A percentile compares a stretch with the other conserved stretches of the same genome.
phyloP scores from a whole-genome alignment of 2,888 invertebrate genomes.

The Apantesis nais region DNA sequence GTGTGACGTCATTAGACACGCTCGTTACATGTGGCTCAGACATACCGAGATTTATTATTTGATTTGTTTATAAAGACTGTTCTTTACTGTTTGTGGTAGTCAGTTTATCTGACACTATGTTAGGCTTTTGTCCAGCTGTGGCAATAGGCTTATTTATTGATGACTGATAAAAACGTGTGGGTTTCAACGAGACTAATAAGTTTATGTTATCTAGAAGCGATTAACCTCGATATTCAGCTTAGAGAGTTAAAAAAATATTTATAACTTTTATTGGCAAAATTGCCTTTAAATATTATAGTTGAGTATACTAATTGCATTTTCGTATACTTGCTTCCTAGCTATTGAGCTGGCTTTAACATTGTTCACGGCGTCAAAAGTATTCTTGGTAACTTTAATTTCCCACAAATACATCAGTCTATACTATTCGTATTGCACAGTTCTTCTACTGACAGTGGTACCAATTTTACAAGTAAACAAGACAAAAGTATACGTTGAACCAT shows the following conservation, averaged over 20 bases:
- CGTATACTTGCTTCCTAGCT: neutral
- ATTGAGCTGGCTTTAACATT: neutral
- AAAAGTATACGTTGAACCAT: too few relatives aligned
- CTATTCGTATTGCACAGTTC: neutral
- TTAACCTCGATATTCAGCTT: neutral
- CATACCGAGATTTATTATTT: neutral
- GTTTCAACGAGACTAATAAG: neutral
- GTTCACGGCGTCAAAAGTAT: neutral
- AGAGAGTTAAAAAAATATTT: too few relatives aligned
- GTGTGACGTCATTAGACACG: constrained; percentile 20
- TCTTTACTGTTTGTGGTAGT: neutral
- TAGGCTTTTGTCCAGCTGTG: neutral
- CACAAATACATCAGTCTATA: neutral
- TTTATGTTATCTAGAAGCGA: neutral
- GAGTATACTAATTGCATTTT: neutral
- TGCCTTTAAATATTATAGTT: neutral
- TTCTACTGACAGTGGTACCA: too few relatives aligned
- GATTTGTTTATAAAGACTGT: neutral
- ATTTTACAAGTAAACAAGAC: too few relatives aligned
- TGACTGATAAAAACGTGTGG: neutral
- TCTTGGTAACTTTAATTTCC: neutral
- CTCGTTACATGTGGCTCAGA: neutral
- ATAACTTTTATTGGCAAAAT: neutral
- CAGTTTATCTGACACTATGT: neutral
- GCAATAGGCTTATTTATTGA: neutral